phyloP scores from a whole-genome alignment of 2,113 vertebrate genomes.

The Stigmatopora nigra region DNA sequence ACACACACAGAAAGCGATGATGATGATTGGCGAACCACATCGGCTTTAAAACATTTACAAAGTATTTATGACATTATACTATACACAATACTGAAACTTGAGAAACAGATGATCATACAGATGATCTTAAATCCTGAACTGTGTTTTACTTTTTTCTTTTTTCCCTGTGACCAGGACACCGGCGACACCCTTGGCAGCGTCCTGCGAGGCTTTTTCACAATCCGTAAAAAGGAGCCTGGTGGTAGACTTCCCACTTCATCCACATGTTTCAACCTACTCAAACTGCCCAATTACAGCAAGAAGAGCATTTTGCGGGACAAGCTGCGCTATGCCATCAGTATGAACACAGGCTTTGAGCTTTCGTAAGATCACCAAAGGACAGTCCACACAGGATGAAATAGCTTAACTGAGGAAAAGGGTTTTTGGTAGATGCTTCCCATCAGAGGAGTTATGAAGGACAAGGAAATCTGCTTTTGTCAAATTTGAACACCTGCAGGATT shows the following conservation, averaged over 20 bases:
- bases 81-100: too few species aligned
- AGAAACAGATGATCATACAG: too few species aligned
- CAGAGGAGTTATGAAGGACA: conserved; percentile 19
- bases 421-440: conserved; percentile 8
- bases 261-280: conserved; percentile 97
- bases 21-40: too few species aligned
- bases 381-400: conserved; percentile 20
- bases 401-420: conserved; percentile 11
- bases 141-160: neutral
- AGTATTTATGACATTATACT: too few species aligned
- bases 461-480: conserved; percentile 26
- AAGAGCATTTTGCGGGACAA: conserved; percentile 94
- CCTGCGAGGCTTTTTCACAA: conserved; percentile 94
- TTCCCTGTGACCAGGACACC: conserved; percentile 76
- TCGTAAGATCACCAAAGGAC: conserved; percentile 69
- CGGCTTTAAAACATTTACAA: too few species aligned
- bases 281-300: conserved; percentile 99
- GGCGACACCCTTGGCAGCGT: conserved; percentile 97
- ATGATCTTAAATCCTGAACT: neutral
- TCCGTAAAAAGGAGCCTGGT: conserved; percentile 91
- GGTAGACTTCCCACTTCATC: conserved; percentile 95
- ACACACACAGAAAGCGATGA: too few species aligned
- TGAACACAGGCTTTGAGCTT: conserved; percentile 98
- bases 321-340: conserved; percentile 95
- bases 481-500: conserved; percentile 17